Conservation (phyloP, 1,140 invertebrate genomes). For the Tetramorium alpestre region DNA sequence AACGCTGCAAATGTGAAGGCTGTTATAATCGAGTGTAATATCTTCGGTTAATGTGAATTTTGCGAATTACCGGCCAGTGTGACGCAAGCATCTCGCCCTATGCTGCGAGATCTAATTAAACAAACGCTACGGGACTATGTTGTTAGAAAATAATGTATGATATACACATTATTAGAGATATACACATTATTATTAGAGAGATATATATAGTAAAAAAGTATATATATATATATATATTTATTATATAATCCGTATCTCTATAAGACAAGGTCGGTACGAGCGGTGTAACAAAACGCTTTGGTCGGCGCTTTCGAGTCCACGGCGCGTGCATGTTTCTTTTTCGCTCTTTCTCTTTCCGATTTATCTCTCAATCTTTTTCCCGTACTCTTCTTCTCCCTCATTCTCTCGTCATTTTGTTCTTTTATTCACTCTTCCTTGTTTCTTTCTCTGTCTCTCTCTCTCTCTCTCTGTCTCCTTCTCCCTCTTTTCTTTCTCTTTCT, state of each 20-base stretch:
- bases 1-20: neutral
- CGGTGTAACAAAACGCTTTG: conserved; percentile 77
- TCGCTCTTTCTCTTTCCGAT: conserved; percentile 60
- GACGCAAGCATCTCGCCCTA: conserved; percentile 8
- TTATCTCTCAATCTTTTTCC: conserved; percentile 30
- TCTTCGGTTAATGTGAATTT: conserved; percentile 31
- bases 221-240: conserved; percentile 13
- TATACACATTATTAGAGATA: neutral
- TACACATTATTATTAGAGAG: neutral
- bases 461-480: conserved; percentile 41
- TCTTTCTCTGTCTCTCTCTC: conserved; percentile 47
- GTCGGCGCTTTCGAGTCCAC: conserved; percentile 76
- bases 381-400: conserved; percentile 52
- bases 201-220: conserved; percentile 23
- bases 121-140: conserved; percentile 28
- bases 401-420: conserved; percentile 5
- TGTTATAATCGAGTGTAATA: neutral
- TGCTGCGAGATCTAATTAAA: neutral
- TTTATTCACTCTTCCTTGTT: conserved; percentile 53
- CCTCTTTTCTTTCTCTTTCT: conserved; percentile 1
- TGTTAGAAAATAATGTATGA: conserved; percentile 60
- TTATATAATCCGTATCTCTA: conserved; percentile 28
- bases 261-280: conserved; percentile 65
- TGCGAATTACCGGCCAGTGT: conserved; percentile 18
- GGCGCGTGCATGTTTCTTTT: conserved; percentile 73